These are phyloP conservation scores for Leuciscus idus DNA, from an alignment of 2,113 vertebrate genomes.

Conservation along the genomic window DNA sequence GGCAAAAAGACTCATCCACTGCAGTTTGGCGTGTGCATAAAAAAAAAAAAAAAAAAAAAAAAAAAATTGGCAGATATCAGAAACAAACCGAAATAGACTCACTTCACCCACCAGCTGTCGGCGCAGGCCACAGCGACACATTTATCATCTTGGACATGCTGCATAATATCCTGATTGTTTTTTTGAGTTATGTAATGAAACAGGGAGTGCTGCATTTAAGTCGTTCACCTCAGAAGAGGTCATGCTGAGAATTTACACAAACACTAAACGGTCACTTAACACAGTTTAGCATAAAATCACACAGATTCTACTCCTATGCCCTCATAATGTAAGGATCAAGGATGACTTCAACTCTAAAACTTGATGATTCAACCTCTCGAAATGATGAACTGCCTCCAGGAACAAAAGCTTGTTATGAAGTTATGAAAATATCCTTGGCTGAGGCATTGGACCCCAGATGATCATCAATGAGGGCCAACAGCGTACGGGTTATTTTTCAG, in stretches of 20 bases:
- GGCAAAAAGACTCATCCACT: neutral
- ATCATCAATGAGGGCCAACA: constrained; percentile 1
- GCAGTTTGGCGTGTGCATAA: neutral
- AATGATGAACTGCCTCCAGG: neutral
- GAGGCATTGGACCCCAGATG: neutral
- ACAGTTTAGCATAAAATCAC: constrained; percentile 13
- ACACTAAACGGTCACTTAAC: neutral
- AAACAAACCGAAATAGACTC: constrained; percentile 13
- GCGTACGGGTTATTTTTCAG: neutral
- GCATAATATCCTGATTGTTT: constrained; percentile 40
- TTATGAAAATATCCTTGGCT: constrained; percentile 25
- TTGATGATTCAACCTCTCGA: constrained; percentile 8
- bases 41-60: neutral
- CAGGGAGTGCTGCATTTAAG: constrained; percentile 37
- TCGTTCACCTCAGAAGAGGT: constrained; percentile 38
- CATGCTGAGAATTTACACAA: constrained; percentile 46
- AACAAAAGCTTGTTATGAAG: constrained; percentile 28
- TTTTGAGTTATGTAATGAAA: constrained; percentile 52
- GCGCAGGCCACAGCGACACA: neutral
- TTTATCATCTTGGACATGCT: constrained; percentile 48
- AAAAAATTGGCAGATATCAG: neutral
- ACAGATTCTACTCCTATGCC: neutral
- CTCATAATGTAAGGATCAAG: neutral
- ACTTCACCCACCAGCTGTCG: constrained; percentile 12
- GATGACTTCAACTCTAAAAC: neutral